phyloP scores from a whole-genome alignment of 2,888 invertebrate genomes.

The Stenichneumon culpator region DNA sequence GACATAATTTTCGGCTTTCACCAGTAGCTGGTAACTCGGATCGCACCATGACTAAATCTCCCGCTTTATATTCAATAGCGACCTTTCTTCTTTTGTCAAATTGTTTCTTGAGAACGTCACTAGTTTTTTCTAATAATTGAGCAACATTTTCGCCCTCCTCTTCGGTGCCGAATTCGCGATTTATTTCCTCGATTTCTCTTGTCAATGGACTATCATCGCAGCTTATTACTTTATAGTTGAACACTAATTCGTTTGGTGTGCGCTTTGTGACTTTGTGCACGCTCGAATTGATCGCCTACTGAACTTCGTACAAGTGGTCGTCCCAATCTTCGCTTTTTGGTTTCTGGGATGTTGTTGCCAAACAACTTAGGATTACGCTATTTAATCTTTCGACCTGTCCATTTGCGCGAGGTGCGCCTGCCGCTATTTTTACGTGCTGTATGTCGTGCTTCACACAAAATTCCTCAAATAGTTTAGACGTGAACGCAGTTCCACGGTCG shows the following conservation, averaged over 20 bases:
- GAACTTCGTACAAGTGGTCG: conserved; percentile 48
- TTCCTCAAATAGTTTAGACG: conserved; percentile 51
- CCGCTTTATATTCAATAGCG: conserved; percentile 26
- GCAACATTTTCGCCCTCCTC: conserved; percentile 41
- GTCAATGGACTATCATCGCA: conserved; percentile 26
- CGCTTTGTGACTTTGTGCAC: conserved; percentile 66
- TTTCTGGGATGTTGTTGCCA: conserved; percentile 67
- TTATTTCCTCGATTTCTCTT: conserved; percentile 31
- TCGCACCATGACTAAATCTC: conserved; percentile 53
- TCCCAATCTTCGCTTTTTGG: conserved; percentile 69
- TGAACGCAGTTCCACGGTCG: conserved; percentile 59
- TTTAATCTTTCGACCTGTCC: conserved; percentile 71
- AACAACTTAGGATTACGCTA: conserved; percentile 32
- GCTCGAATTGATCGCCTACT: conserved; percentile 56
- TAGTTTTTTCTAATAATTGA: conserved; percentile 23
- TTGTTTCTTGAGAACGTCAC: conserved; percentile 17
- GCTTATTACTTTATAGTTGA: conserved; percentile 30
- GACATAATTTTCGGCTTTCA: conserved; percentile 50
- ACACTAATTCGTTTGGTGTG: conserved; percentile 7
- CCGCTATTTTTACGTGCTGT: conserved; percentile 71
- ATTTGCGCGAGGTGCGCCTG: conserved; percentile 71
- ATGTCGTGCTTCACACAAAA: conserved; percentile 71
- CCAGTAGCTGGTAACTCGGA: conserved; percentile 53
- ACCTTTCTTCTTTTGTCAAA: conserved; percentile 43
- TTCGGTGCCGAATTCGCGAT: conserved; percentile 58